Evolutionary conservation across 2,888 invertebrate genomes (phyloP).

Genomic region (Drosophila dives): DNA sequence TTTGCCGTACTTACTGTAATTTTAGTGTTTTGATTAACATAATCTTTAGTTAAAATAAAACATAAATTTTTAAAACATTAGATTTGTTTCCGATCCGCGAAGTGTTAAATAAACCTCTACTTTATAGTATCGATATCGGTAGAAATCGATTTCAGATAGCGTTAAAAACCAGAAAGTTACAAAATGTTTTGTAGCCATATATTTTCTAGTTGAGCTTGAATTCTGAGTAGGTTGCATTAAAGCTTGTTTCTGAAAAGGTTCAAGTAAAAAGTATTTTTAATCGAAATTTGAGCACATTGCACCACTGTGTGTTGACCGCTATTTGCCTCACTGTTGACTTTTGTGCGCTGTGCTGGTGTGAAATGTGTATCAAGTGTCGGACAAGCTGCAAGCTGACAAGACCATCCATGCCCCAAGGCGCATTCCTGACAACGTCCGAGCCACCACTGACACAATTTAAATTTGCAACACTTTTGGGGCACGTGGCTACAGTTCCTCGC

Average conservation of each 20-base stretch:
- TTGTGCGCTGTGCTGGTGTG: constrained; percentile 37
- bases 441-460: constrained; percentile 70
- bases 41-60: not conserved
- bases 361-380: constrained; percentile 60
- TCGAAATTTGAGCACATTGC: not conserved
- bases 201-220: not conserved
- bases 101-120: not conserved
- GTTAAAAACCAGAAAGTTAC: not conserved
- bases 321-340: constrained; percentile 27
- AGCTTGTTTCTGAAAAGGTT: not conserved
- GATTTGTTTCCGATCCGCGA: not conserved
- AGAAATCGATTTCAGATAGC: not conserved
- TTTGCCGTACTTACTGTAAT: not conserved
- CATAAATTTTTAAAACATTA: not conserved
- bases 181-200: not conserved
- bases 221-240: not conserved
- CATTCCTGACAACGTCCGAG: constrained; percentile 12
- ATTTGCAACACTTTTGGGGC: constrained; percentile 49
- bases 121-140: not conserved
- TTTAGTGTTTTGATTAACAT: not conserved
- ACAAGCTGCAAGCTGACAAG: constrained; percentile 20
- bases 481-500: constrained; percentile 13
- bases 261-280: not conserved
- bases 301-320: constrained; percentile 48
- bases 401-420: constrained; percentile 29